Evolutionary conservation across 2,113 vertebrate species (phyloP).

Genomic region (Urocitellus parryii): DNA sequence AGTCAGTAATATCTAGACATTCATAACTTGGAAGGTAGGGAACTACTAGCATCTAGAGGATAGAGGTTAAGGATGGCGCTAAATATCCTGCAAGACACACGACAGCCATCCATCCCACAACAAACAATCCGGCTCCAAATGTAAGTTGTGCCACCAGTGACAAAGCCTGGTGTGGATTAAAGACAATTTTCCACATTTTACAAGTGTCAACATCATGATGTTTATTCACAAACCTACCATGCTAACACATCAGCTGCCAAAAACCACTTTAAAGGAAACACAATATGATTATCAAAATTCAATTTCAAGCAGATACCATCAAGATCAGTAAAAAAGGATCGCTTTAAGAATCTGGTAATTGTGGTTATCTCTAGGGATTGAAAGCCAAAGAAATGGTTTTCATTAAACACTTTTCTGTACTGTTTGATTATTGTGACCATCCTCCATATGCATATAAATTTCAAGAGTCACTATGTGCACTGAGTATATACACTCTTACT

Average conservation of each 20-base stretch:
- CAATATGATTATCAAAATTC: slow-evolving; percentile 27
- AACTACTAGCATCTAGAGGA: neutral
- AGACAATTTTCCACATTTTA: slow-evolving; percentile 19
- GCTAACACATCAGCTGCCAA: neutral
- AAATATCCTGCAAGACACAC: neutral
- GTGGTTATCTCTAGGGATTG: neutral
- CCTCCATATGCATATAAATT: neutral
- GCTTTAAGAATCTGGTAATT: slow-evolving; percentile 17
- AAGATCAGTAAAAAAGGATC: slow-evolving; percentile 41
- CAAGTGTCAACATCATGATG: slow-evolving; percentile 19
- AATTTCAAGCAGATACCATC: slow-evolving; percentile 27
- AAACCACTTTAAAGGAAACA: slow-evolving; percentile 53
- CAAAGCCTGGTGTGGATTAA: neutral
- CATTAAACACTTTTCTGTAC: neutral
- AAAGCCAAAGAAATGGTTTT: neutral
- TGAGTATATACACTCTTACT: neutral
- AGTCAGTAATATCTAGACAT: neutral
- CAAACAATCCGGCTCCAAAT: neutral
- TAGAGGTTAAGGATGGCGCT: neutral
- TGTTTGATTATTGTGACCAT: neutral
- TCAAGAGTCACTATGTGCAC: neutral
- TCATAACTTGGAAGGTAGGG: neutral
- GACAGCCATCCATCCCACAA: neutral
- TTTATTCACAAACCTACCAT: slow-evolving; percentile 32
- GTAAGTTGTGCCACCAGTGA: neutral